Evolutionary conservation across 2,797 vertebrate species (phyloP), one percentile per base, ranked within the genome.

Genomic region (Hylomyscus alleni): DNA sequence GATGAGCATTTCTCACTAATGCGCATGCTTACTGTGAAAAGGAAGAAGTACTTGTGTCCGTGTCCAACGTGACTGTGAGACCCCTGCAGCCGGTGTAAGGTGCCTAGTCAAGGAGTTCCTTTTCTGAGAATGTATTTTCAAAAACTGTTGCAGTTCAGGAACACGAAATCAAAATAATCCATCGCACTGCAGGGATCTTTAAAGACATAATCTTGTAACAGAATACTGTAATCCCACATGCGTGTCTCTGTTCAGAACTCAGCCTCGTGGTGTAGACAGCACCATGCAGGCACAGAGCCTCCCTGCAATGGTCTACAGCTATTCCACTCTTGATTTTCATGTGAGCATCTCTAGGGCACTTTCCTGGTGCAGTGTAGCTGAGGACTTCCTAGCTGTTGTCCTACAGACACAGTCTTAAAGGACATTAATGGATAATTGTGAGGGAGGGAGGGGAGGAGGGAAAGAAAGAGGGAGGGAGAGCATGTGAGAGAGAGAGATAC

Each of bases 321-420:
- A 50, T 40, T 15, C 40, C 58, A 8, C 22, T 82, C 22, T 26
- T 92, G 14, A 58, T 87, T 93, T 93, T 82, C 29, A 4, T 19
- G 12, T 31, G 24, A 92, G 62, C 19, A 37, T 91, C 65, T 85
- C 69, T 17, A 17, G 75, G 22, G 26, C 12, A 58, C 54, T 92
- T 93, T 88, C 37, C 47, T 6, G 89, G 80, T 10, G 19, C 54
- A n/a, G 19, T 93, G 89, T 94, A 87, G 72, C 56, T 60, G 34
- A 89, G 52, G 13, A 73, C 82, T 89, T 97, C 50, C 34, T 77
- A 92, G 81, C 58, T 67, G 12, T 93, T 83, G 15, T 83, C 69
- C 80, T 60, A 67, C 7, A 82, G 47, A 62, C 24, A 77, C 20
- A 77, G 17, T 76, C 95, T 24, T 93, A 31, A 52, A 80, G 69